Base-by-base conservation (phyloP, 2,888 invertebrate species). In the Copidosoma aretas region DNA sequence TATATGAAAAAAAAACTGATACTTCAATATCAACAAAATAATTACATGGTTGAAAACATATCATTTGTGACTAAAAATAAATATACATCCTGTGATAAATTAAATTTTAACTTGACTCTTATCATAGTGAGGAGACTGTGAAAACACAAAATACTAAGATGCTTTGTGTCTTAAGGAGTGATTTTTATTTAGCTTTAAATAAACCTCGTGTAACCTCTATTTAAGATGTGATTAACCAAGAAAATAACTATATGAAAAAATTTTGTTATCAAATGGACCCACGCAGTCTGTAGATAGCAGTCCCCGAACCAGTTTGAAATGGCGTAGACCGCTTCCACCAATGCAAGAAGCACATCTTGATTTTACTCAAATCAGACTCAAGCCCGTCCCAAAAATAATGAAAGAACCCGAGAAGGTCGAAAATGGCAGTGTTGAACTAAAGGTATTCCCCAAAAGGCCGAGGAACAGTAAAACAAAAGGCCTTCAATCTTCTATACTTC, bases 321-420 rank as follows among this genome's bases (percentile, higher is more conserved):
- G 72, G 72, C 32, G 58, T 63, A 70, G 54, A 58, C 43, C 43
- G 14, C 43, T 46, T 46, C 70, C 68, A 41, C 62, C 68, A 53
- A 68, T 63, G 81, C 83, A 83, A 76, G 85, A 85, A 74, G 81
- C 84, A 76, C 83, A 85, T 82, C 82, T 84, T 78, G 88, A 84
- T 78, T 89, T 90, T 83, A 22, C 83, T 88, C 78, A 84, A 74
- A 83, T 89, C 74, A 87, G 89, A 80, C 86, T 90, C 78, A 90
- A 89, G 84, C 89, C 89, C 60, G 85, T 87, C 73, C 78, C 80
- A 73, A 84, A 83, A 76, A 76, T 79, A 57, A 64, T 71, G 56
- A 81, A 81, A 78, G 67, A 74, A 75, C 77, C 75, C 54, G 73
- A 79, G 64, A 70, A 77, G 73, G 77, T 79, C 77, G 80, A 82